phyloP scores from a whole-genome alignment of 2,888 invertebrate genomes.

The Phyllotreta cruciferae region DNA sequence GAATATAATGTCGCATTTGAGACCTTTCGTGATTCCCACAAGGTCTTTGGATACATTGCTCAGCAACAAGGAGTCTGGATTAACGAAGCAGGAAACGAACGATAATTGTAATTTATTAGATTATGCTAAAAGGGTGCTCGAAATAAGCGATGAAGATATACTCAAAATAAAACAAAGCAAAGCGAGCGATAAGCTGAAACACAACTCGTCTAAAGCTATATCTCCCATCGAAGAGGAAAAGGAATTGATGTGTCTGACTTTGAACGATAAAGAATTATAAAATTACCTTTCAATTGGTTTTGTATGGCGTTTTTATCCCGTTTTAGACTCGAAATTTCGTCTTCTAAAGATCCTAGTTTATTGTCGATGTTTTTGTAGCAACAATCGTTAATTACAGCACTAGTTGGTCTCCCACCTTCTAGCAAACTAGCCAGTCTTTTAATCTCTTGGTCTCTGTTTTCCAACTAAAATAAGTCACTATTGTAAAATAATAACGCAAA shows the following conservation, averaged over 20 bases:
- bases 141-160: conserved; percentile 22
- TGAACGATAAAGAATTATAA: conserved; percentile 6
- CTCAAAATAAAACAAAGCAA: conserved; percentile 15
- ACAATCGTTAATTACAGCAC: conserved; percentile 70
- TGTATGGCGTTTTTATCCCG: conserved; percentile 68
- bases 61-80: conserved; percentile 8
- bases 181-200: conserved; percentile 18
- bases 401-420: conserved; percentile 72
- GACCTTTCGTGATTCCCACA: conserved; percentile 16
- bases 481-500: neutral
- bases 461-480: conserved; percentile 45
- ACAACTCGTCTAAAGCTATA: conserved; percentile 3
- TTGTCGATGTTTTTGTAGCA: conserved; percentile 67
- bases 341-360: conserved; percentile 60
- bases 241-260: conserved; percentile 18
- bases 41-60: conserved; percentile 36
- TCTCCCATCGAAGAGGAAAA: conserved; percentile 20
- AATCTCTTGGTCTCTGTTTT: conserved; percentile 74
- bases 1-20: conserved; percentile 25
- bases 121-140: conserved; percentile 11
- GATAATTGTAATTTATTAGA: conserved; percentile 18
- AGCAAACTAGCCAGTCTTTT: conserved; percentile 71
- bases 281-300: conserved; percentile 62
- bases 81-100: conserved; percentile 3
- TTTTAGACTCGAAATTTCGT: conserved; percentile 67